Conservation (phyloP, 30 jellyfish, hydroid and myxozoan species). For the Aurelia aurita region DNA sequence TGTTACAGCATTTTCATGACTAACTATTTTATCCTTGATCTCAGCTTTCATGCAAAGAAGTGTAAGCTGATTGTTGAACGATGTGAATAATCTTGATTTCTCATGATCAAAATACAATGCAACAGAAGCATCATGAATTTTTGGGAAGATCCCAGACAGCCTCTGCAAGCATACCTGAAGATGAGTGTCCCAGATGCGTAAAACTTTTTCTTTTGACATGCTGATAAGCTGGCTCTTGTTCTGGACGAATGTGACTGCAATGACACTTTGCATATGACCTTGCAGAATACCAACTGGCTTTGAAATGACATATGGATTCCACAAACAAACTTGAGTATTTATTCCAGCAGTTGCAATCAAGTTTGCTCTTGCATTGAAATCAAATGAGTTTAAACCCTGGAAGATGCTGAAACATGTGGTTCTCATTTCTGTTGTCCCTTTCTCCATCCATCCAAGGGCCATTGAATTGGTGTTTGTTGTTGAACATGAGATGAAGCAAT, state of each 20-base stretch:
- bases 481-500: slow-evolving; percentile 87
- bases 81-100: slow-evolving; percentile 50
- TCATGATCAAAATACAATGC: slow-evolving; percentile 84
- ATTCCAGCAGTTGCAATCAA: slow-evolving; percentile 98
- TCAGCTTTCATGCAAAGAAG: slow-evolving; percentile 81
- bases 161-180: slow-evolving; percentile 94
- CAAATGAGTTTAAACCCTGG: slow-evolving; percentile 93
- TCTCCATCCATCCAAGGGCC: slow-evolving; percentile 90
- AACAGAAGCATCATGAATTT: slow-evolving; percentile 74
- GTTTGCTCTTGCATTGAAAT: slow-evolving; percentile 80
- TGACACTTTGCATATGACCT: slow-evolving; percentile 94
- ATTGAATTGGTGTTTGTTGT: slow-evolving; percentile 83
- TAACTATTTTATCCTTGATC: slow-evolving; percentile 65
- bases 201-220: slow-evolving; percentile 88
- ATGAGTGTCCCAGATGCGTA: slow-evolving; percentile 96
- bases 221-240: slow-evolving; percentile 83
- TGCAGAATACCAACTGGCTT: slow-evolving; percentile 94
- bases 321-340: slow-evolving; percentile 84
- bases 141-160: slow-evolving; percentile 87
- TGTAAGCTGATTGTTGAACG: slow-evolving; percentile 80
- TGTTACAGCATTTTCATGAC: slow-evolving; percentile 88
- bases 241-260: slow-evolving; percentile 77
- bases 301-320: slow-evolving; percentile 96
- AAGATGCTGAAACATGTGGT: slow-evolving; percentile 69
- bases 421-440: slow-evolving; percentile 71